Base-by-base conservation (phyloP, 2,888 invertebrate species). In the Chromoteleia sp. region DNA sequence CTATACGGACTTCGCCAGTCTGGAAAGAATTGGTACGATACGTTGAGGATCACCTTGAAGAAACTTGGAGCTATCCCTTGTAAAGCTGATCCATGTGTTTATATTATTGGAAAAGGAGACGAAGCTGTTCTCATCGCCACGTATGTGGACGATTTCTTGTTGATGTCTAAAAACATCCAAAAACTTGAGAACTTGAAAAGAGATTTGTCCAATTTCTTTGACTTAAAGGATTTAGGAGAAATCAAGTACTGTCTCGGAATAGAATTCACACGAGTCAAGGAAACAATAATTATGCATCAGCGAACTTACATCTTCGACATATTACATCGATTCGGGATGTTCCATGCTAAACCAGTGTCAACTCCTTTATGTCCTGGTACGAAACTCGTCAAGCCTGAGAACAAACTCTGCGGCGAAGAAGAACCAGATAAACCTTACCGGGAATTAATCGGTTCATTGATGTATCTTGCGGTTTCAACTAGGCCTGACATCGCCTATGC, bases 301-400 rank as follows among this genome's bases (percentile, higher is more conserved):
- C 10, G 73, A 14, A 33, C 29, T 6, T 87, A 88, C 56, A 81
- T 87, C 21, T 67, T 50, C 0, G 83, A 86, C 10, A 19, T 86
- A 12, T 61, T 87, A 19, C 59, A 82, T 48, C 61, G 84, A 8
- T 89, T 85, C 68, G 76, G 80, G 15, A 87, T 88, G 87, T 56
- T 63, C 7, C 71, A 87, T 6, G 2, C 5, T 8, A 33, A 10
- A 8, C 5, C 33, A 33, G 7, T 8, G 7, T 33, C 33, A 4
- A 33, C 33, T 6, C 33, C 33, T 1, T 1, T 33, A 1, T 3
- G 7, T 1, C 33, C 5, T 1, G 8, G 33, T 8, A 4, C 7
- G 5, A 33, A 33, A 8, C 7, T 33, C 1, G 1, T 8, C 1
- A 8, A 8, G 33, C n/a, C n/a, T n/a, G n/a, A n/a, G n/a, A n/a